A percentile compares a stretch with the other conserved stretches of the same genome.
phyloP scores from a whole-genome alignment of 2,113 vertebrate genomes.

The Nesoenas mayeri region DNA sequence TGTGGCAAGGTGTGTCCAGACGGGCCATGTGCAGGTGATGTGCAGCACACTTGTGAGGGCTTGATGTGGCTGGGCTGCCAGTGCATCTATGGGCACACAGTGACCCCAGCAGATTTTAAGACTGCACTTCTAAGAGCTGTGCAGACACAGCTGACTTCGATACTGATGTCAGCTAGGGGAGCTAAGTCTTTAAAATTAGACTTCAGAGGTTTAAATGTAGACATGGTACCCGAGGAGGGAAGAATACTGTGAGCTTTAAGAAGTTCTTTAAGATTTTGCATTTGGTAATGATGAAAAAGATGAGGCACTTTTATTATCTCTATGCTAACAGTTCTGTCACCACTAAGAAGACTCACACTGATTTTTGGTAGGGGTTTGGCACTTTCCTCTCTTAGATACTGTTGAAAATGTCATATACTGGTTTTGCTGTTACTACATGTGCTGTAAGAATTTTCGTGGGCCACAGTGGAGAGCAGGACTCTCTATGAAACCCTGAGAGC shows the following conservation, averaged over 20 bases:
- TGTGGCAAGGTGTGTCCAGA: background rate
- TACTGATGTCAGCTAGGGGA: background rate
- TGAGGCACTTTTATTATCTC: background rate
- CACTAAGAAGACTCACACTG: background rate
- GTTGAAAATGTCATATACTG: background rate
- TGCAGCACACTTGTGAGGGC: background rate
- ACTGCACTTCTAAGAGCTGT: background rate
- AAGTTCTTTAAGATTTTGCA: background rate
- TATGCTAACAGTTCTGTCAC: background rate
- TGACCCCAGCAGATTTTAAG: background rate
- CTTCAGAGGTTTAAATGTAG: background rate
- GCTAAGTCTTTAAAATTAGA: background rate
- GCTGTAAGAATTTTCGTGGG: background rate
- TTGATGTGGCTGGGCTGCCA: background rate
- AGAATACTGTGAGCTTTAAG: background rate
- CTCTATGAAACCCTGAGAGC: background rate
- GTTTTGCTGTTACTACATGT: background rate
- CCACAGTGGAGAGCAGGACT: fast-evolving
- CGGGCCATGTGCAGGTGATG: background rate
- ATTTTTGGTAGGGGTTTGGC: background rate
- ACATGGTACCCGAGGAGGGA: fast-evolving
- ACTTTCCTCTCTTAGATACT: background rate
- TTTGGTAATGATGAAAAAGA: background rate
- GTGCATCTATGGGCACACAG: background rate
- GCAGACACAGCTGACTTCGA: background rate